Evolutionary conservation across 2,888 invertebrate genomes (phyloP).

Genomic region (Athalia circularis): DNA sequence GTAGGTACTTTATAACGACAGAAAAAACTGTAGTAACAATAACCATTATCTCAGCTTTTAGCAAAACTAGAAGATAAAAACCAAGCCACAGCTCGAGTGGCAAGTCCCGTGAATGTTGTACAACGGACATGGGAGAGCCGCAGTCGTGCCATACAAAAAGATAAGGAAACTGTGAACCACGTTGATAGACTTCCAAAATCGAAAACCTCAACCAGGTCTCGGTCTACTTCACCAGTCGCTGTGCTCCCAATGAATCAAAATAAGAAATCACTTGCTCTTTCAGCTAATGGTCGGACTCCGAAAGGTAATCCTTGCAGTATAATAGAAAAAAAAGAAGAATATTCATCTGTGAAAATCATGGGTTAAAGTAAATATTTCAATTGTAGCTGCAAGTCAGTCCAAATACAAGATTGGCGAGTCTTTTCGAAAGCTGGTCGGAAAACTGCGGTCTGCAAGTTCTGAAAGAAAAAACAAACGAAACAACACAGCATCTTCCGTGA

Average conservation of each 20-base stretch:
- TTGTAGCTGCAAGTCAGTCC: conserved; percentile 60
- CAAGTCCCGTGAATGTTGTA: conserved; percentile 68
- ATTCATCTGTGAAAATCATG: not conserved
- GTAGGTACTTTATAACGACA: conserved; percentile 48
- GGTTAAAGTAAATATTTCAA: conserved; percentile 12
- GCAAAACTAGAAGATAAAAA: conserved; percentile 60
- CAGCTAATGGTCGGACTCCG: conserved; percentile 48
- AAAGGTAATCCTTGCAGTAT: conserved; percentile 55
- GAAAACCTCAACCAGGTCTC: conserved; percentile 56
- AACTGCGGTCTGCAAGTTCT: conserved; percentile 85
- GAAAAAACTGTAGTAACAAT: not conserved
- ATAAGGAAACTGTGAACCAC: conserved; percentile 14
- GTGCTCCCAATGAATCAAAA: conserved; percentile 48
- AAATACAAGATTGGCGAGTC: conserved; percentile 84
- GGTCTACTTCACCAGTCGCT: conserved; percentile 61
- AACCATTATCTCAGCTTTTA: conserved; percentile 51
- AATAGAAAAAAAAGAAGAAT: conserved; percentile 9
- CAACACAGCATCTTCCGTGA: conserved; percentile 65
- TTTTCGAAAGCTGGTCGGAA: conserved; percentile 87
- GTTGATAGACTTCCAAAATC: conserved; percentile 46
- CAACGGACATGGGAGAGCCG: conserved; percentile 70
- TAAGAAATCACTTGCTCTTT: conserved; percentile 50
- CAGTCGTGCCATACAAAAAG: conserved; percentile 57
- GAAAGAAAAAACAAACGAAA: conserved; percentile 80
- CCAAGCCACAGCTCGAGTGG: conserved; percentile 51